phyloP scores from a whole-genome alignment of 2,797 vertebrate species.

The Eleutherodactylus coqui region DNA sequence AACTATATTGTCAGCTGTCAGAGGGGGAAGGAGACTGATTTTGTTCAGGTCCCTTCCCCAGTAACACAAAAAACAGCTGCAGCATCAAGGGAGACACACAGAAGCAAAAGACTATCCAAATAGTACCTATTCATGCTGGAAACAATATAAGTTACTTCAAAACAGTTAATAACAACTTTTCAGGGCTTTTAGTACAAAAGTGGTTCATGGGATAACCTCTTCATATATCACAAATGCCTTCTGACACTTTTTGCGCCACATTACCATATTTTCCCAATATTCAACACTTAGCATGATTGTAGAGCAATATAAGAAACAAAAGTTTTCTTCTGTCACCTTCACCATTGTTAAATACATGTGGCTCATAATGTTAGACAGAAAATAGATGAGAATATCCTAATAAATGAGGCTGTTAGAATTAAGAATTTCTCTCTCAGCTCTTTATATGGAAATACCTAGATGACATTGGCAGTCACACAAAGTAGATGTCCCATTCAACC shows the following conservation, averaged over 20 bases:
- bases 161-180: too few species aligned
- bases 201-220: too few species aligned
- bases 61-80: too few species aligned
- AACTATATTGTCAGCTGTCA: too few species aligned
- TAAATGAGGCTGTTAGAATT: not conserved
- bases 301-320: not conserved
- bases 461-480: slow-evolving; percentile 3
- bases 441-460: slow-evolving; percentile 4
- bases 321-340: too few species aligned
- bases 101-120: too few species aligned
- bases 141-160: too few species aligned
- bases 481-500: not conserved
- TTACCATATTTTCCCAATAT: not conserved
- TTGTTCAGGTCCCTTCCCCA: too few species aligned
- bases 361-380: not conserved
- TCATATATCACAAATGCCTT: not conserved
- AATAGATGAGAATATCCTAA: not conserved
- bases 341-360: not conserved
- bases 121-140: too few species aligned
- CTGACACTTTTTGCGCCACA: not conserved
- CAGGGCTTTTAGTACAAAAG: too few species aligned
- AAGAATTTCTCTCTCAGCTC: not conserved
- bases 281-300: not conserved
- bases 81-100: too few species aligned
- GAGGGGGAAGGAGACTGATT: too few species aligned